A percentile compares a stretch with the other conserved stretches of the same genome.
Conservation (phyloP, 2,113 vertebrate species). For the Hymenochirus boettgeri region DNA sequence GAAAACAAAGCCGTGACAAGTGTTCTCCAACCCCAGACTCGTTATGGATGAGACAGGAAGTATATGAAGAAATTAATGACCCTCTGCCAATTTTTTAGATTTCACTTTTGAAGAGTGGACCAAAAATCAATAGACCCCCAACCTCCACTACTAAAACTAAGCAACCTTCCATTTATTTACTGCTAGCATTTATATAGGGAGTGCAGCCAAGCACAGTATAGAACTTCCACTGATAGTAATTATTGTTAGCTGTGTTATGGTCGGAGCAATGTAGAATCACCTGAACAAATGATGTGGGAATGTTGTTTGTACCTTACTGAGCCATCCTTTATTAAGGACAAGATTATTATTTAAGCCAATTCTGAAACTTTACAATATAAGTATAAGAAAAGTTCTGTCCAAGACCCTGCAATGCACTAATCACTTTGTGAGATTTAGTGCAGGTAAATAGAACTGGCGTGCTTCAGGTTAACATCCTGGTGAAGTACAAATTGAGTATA, state of each 20-base stretch:
- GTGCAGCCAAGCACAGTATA: slow-evolving; percentile 73
- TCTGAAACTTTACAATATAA: too few relatives aligned
- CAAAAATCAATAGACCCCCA: slow-evolving; percentile 83
- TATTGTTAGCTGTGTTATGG: slow-evolving; percentile 65
- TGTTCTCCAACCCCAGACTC: slow-evolving; percentile 70
- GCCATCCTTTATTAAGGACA: too few relatives aligned
- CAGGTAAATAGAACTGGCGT: too few relatives aligned
- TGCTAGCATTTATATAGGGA: slow-evolving; percentile 76
- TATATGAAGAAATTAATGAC: slow-evolving; percentile 86
- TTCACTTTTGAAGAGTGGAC: slow-evolving; percentile 81
- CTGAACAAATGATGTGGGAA: slow-evolving; percentile 52
- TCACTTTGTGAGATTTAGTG: too few relatives aligned
- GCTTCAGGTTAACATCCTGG: too few relatives aligned
- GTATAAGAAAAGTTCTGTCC: too few relatives aligned
- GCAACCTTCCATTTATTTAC: slow-evolving; percentile 82
- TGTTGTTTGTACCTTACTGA: slow-evolving; percentile 14
- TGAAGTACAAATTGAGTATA: too few relatives aligned
- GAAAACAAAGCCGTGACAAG: slow-evolving; percentile 82
- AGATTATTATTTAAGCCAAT: too few relatives aligned
- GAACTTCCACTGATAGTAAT: slow-evolving; percentile 70
- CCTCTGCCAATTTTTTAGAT: slow-evolving; percentile 87
- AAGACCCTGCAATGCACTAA: too few relatives aligned
- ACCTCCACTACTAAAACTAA: slow-evolving; percentile 76
- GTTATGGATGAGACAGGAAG: slow-evolving; percentile 78
- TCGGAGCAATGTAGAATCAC: slow-evolving; percentile 61